phyloP scores from a whole-genome alignment of 2,888 invertebrate genomes.

The Coleophora deauratella region DNA sequence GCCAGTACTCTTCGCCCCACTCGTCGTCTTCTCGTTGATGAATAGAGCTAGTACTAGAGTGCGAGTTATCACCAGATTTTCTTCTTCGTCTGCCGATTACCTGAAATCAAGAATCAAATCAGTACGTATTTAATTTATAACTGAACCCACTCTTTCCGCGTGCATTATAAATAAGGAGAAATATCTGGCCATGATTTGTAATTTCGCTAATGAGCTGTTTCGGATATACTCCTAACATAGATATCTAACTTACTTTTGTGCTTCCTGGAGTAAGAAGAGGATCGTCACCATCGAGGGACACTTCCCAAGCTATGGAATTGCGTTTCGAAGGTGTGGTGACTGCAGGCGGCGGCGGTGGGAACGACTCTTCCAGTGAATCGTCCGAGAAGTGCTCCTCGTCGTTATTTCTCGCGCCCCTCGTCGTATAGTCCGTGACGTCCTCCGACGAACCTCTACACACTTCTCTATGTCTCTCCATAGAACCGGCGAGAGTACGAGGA shows the following conservation, averaged over 20 bases:
- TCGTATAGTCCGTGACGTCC: constrained; percentile 51
- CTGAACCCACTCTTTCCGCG: too few relatives aligned
- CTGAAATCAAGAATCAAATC: constrained; percentile 46
- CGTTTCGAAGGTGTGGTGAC: constrained; percentile 78
- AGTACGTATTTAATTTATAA: background rate
- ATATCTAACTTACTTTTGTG: constrained; percentile 67
- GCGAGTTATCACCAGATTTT: constrained; percentile 73
- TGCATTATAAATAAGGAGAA: too few relatives aligned
- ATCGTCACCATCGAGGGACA: constrained; percentile 82
- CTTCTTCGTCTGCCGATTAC: constrained; percentile 72
- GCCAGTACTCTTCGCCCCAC: constrained; percentile 80
- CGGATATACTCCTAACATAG: too few relatives aligned
- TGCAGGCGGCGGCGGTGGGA: constrained; percentile 77
- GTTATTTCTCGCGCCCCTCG: constrained; percentile 49
- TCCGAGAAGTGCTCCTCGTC: constrained; percentile 82
- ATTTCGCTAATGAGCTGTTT: too few relatives aligned
- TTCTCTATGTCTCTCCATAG: constrained; percentile 85
- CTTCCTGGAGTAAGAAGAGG: constrained; percentile 81
- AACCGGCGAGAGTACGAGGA: constrained; percentile 80
- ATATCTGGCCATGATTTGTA: too few relatives aligned
- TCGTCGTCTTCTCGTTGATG: constrained; percentile 77
- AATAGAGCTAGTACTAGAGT: constrained; percentile 82
- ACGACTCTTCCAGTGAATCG: constrained; percentile 86
- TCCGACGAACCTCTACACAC: constrained; percentile 79
- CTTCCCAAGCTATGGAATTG: constrained; percentile 91